Evolutionary conservation across 2,113 vertebrate species (phyloP), one percentile per base, ranked within the genome.

Genomic region (Stegastes partitus): DNA sequence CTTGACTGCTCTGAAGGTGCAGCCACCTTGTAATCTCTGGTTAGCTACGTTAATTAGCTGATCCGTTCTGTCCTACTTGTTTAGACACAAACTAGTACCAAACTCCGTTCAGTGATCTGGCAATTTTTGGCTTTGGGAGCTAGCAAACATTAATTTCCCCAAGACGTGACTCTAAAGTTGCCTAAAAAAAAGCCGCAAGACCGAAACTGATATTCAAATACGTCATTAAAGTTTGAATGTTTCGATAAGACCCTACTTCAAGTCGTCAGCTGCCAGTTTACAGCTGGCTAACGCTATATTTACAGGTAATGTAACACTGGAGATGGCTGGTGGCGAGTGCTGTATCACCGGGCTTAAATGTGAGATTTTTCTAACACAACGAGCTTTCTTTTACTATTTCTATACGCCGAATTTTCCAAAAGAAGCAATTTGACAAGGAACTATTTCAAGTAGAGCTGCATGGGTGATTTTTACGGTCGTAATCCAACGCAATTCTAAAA

Each of bases 391-490:
- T 11, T 2, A 4, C 4, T n/a, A 10, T 49, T 1, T 10, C 0
- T 39, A 8, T 7, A 1, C 44, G 65, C 83, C 77, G 77, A 83
- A 2, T 53, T 4, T 1, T 0, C 0, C 16, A 0, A 0, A 44
- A 51, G 0, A 16, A 0, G 1, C 4, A 5, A 19, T 0, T 14
- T 2, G 71, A 37, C 10, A 0, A 11, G 0, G 5, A 1, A 18
- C 1, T 0, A 21, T 0, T 11, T 15, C 0, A 37, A 31, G 0
- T 26, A 0, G 0, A n/a, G 4, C 55, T 0, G 0, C 19, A 14
- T 1, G 0, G 7, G 34, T n/a, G 0, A 23, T 42, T 2, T 23
- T 16, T 0, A 19, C 0, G 0, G 0, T 5, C 0, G 0, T 22
- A 18, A 1, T 61, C 1, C 6, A 15, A 12, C 12, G 34, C 0